Conservation (phyloP, 2,888 invertebrate genomes). For the Chloromyia formosa region DNA sequence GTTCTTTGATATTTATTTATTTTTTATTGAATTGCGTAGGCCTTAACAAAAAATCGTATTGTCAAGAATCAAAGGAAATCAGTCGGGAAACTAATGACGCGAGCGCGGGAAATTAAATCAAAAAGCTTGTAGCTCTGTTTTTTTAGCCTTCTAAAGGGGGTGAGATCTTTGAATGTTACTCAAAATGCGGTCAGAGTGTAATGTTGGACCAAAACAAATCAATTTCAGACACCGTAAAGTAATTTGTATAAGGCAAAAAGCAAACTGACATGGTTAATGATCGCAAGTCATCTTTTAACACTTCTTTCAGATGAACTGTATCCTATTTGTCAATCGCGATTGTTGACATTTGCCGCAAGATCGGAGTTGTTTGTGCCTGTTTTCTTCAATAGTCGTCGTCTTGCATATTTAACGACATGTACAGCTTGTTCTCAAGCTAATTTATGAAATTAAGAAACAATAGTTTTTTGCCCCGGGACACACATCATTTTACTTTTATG, state of each 20-base stretch:
- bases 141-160: not conserved
- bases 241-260: not conserved
- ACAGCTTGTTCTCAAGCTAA: slow-evolving; percentile 15
- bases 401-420: not conserved
- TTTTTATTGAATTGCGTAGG: not conserved
- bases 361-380: not conserved
- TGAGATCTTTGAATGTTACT: not conserved
- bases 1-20: not conserved
- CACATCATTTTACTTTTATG: not conserved
- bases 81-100: not conserved
- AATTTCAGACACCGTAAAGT: not conserved
- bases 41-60: not conserved
- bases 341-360: slow-evolving; percentile 3
- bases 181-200: too few species aligned
- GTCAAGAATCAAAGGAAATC: not conserved
- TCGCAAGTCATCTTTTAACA: slow-evolving; percentile 22
- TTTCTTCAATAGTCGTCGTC: not conserved
- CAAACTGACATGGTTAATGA: slow-evolving; percentile 28
- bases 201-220: not conserved
- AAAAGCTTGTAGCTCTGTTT: not conserved
- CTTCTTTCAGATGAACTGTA: not conserved
- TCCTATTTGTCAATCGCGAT: slow-evolving; percentile 37
- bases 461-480: not conserved
- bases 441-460: slow-evolving; percentile 23
- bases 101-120: not conserved